Base-by-base conservation (phyloP, 1,140 invertebrate genomes). In the Anoplolepis gracilipes region DNA sequence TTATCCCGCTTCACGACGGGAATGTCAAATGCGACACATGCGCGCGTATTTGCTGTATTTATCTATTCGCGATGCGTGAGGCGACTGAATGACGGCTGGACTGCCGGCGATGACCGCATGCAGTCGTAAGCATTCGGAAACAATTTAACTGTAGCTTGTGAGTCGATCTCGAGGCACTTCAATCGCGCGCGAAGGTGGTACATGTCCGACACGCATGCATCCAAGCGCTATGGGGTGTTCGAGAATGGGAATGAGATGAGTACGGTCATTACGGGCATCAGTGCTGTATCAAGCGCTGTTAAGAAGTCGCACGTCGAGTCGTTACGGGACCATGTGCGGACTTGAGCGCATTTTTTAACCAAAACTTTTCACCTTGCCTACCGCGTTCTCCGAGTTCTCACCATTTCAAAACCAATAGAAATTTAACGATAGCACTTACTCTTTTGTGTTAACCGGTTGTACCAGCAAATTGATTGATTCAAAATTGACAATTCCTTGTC, bases 51-150 rank as follows among this genome's bases (percentile, higher is more conserved):
- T 78, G 64, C 53, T 65, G 49, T 61, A 65, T 53, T 75, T 59
- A 82, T 85, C 53, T 85, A 59, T 73, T 72, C 53, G 81, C 33
- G 61, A 55, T 85, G 67, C 86, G 86, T 88, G 87, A 72, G 78
- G 53, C 36, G 53, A 69, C 49, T 70, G 73, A 81, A 76, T 65
- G 87, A 88, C 82, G 78, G 75, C 7, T 25, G 49, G 36, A 57
- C 53, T 49, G 73, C 82, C 81, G 73, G 73, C 73, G 70, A 77
- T 81, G 87, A 78, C 77, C 90, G 77, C 46, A 57, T 72, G 88
- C 84, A 76, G 82, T 92, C 87, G 90, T 87, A 87, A 92, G 85
- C 87, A 91, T 93, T 92, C 90, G 85, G 87, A 92, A 93, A 93
- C 91, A 92, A 92, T 93, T 93, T 92, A 92, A 84, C 88, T 79